Base-by-base conservation (phyloP, 2,888 invertebrate genomes). In the Limnephilus rhombicus region DNA sequence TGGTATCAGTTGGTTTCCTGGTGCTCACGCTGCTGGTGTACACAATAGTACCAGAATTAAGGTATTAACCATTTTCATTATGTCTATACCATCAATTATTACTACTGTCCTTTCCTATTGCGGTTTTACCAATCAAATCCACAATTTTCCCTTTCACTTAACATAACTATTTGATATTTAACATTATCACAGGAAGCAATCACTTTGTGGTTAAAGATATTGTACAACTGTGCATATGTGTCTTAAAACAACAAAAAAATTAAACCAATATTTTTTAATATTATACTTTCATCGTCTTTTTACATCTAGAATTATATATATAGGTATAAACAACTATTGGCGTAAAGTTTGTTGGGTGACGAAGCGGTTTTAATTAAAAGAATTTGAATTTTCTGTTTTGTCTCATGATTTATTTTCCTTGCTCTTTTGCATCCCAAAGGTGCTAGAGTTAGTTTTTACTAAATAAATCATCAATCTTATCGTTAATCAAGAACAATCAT, bases 1-100 rank as follows among this genome's bases (percentile, higher is more conserved):
- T 96, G 3, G 94, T 96, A n/a, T 97, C 97, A 0, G 96, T 97
- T 0, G 94, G 96, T 37, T 97, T 97, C 94, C 95, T 97, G 0
- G 94, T 96, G 13, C 94, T 96, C 15, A 97, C 98, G 0, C 95
- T 97, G 53, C 94, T 96, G 0, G 96, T 97, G 4, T 98, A 98
- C 94, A 94, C 95, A 85, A 95, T 96, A 88, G 94, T 97, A 41
- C 97, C 97, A 11, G 96, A 97, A 94, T 95, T 98, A 94, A 96
- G 97, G 95, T 97, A 95, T 94, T 13, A 34, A 37, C 18, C 83
- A 3, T 37, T 83, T 41, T 68, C 2, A n/a, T 24, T 9, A 24
- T n/a, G 94, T 95, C 88, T 95, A 2, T 18, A 68, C 24, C 53
- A 24, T 15, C 24, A 24, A 49, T 49, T 49, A 49, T 49, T 49